These are phyloP conservation scores for Eupithecia subumbrata DNA, from an alignment of 2,888 invertebrate species.

Conservation along the genomic window DNA sequence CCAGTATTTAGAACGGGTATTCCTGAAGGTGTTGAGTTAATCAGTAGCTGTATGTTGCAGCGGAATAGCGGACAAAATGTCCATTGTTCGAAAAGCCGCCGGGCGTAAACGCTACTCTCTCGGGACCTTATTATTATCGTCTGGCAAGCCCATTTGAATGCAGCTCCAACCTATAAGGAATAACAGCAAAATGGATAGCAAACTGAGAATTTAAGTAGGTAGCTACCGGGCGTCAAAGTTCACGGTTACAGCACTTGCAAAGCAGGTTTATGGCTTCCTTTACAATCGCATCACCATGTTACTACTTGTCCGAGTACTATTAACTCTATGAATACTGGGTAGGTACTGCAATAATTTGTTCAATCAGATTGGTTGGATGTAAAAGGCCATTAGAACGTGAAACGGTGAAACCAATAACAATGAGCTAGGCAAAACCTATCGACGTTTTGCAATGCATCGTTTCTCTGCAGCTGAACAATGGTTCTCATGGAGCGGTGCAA, in stretches of 20 bases:
- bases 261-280: conserved; percentile 58
- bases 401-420: conserved; percentile 64
- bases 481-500: conserved; percentile 65
- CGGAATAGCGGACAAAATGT: conserved; percentile 55
- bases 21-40: conserved; percentile 50
- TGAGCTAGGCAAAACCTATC: conserved; percentile 66
- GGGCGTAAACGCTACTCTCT: conserved; percentile 55
- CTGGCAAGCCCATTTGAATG: conserved; percentile 52
- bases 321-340: conserved; percentile 33
- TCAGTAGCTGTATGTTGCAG: conserved; percentile 56
- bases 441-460: conserved; percentile 60
- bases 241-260: conserved; percentile 47
- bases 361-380: conserved; percentile 40
- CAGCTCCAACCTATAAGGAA: conserved; percentile 13
- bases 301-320: conserved; percentile 46
- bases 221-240: conserved; percentile 51
- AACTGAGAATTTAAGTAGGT: conserved; percentile 33
- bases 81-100: conserved; percentile 61
- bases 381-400: conserved; percentile 50
- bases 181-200: conserved; percentile 30
- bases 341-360: conserved; percentile 44
- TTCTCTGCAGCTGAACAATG: conserved; percentile 57
- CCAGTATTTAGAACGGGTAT: conserved; percentile 40
- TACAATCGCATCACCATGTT: conserved; percentile 51
- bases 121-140: conserved; percentile 67